Evolutionary conservation across 2,888 invertebrate species (phyloP).

Genomic region (Acanthoscelides obtectus): DNA sequence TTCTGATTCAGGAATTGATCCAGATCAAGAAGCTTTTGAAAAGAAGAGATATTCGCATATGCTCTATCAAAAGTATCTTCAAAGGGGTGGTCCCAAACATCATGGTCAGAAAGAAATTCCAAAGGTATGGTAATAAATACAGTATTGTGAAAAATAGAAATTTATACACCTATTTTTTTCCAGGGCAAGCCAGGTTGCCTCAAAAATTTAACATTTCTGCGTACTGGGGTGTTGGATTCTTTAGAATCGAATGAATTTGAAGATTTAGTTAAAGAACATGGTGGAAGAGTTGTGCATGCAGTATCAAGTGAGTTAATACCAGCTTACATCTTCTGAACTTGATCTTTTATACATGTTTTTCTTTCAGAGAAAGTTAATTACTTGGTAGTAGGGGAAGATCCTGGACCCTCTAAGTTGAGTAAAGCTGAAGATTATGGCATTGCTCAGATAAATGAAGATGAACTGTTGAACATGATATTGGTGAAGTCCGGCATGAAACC

Average conservation of each 20-base stretch:
- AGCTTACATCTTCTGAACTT: neutral
- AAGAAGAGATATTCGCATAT: constrained; percentile 60
- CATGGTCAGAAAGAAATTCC: constrained; percentile 81
- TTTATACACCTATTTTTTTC: constrained; percentile 19
- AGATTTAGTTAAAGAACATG: constrained; percentile 69
- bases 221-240: constrained; percentile 86
- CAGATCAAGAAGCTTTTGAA: constrained; percentile 66
- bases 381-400: constrained; percentile 78
- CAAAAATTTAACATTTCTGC: constrained; percentile 63
- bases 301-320: constrained; percentile 59
- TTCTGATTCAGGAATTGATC: constrained; percentile 44
- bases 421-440: constrained; percentile 69
- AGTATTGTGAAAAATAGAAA: neutral
- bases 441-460: constrained; percentile 76
- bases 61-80: constrained; percentile 71
- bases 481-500: constrained; percentile 51
- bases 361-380: constrained; percentile 59
- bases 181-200: constrained; percentile 71
- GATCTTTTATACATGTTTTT: neutral
- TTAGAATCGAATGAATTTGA: constrained; percentile 77
- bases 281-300: constrained; percentile 69
- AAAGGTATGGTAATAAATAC: constrained; percentile 52
- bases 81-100: constrained; percentile 74
- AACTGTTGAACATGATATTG: constrained; percentile 71
- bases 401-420: constrained; percentile 78